phyloP scores from a whole-genome alignment of 1,140 invertebrate genomes.

The Drosophila sp. region DNA sequence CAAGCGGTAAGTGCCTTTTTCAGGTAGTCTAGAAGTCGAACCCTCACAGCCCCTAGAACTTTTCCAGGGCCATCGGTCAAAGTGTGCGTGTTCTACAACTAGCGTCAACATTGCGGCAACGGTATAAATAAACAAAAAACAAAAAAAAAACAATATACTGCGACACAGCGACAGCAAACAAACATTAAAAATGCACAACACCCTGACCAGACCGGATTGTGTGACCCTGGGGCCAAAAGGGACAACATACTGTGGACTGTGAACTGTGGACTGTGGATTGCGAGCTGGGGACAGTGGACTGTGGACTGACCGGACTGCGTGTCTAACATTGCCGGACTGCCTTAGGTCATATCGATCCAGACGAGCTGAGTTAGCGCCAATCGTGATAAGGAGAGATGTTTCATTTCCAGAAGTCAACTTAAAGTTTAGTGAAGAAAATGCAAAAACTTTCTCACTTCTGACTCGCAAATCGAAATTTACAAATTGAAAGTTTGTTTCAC shows the following conservation, averaged over 20 bases:
- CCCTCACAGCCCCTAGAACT: background rate
- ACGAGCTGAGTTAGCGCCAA: constrained; percentile 27
- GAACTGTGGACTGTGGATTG: background rate
- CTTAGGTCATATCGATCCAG: constrained; percentile 44
- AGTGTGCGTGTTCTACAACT: constrained; percentile 57
- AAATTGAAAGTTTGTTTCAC: constrained; percentile 43
- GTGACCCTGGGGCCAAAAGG: constrained; percentile 19
- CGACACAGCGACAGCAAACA: constrained; percentile 72
- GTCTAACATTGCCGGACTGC: constrained; percentile 34
- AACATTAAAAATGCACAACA: constrained; percentile 65
- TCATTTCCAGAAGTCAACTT: constrained; percentile 15
- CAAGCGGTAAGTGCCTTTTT: background rate
- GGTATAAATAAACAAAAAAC: constrained; percentile 11
- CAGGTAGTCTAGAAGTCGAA: constrained; percentile 7
- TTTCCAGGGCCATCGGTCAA: constrained; percentile 37
- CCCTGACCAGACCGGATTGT: constrained; percentile 26
- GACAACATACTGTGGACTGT: constrained; percentile 20
- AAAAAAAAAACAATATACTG: constrained; percentile 46
- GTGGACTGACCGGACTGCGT: constrained; percentile 23
- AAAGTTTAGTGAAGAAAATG: background rate
- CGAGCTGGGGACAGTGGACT: background rate
- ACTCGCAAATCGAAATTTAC: constrained; percentile 27
- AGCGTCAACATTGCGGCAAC: constrained; percentile 49
- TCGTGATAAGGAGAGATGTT: constrained; percentile 41
- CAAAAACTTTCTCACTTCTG: constrained; percentile 31